phyloP scores from a whole-genome alignment of 2,113 vertebrate genomes.

The Phyllostomus hastatus region DNA sequence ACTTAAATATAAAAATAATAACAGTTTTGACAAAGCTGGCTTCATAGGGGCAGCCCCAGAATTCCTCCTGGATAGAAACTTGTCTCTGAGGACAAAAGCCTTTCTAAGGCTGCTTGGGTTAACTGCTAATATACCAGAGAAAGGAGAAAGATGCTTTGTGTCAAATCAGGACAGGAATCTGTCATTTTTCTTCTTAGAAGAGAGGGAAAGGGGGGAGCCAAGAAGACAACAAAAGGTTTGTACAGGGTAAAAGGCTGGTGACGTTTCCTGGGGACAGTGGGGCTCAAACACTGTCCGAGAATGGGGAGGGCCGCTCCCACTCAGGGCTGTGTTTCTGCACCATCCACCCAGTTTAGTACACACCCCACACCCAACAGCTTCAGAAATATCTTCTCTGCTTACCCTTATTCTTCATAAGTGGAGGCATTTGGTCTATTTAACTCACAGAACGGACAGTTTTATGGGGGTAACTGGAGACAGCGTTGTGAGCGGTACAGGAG shows the following conservation, averaged over 20 bases:
- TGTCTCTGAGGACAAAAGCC: background rate
- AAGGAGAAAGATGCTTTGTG: background rate
- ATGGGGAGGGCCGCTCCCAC: background rate
- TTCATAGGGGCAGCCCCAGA: background rate
- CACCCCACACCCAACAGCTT: background rate
- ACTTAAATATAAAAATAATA: background rate
- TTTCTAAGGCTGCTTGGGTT: background rate
- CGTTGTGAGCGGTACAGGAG: background rate
- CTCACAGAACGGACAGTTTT: background rate
- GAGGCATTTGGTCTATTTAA: background rate
- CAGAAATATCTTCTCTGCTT: background rate
- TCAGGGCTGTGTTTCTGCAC: background rate
- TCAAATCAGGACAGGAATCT: background rate
- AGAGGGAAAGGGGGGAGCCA: background rate
- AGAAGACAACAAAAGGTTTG: background rate
- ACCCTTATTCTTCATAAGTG: background rate
- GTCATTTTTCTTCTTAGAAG: background rate
- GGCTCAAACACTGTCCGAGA: background rate
- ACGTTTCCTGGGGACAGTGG: background rate
- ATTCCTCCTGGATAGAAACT: background rate
- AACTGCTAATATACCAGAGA: background rate
- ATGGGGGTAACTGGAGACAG: background rate
- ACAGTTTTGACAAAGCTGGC: background rate
- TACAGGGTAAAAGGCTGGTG: background rate
- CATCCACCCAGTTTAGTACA: background rate